phyloP scores from a whole-genome alignment of 2,888 invertebrate species.

The Himalopsyche kuldschensis region DNA sequence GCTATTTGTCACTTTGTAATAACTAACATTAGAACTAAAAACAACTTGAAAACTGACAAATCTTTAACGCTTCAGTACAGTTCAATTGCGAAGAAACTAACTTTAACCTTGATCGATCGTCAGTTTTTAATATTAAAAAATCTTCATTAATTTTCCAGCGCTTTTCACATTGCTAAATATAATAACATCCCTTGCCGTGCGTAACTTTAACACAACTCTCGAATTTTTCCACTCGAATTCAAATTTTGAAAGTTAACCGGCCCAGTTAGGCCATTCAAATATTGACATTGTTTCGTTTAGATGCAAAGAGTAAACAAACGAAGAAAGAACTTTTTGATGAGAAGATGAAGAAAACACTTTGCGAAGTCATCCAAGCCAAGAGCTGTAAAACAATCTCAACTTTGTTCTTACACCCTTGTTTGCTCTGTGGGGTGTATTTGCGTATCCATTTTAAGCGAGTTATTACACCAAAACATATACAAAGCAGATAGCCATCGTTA shows the following conservation, averaged over 20 bases:
- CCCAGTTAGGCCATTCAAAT: not conserved
- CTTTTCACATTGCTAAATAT: too few relatives aligned
- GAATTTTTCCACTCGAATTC: not conserved
- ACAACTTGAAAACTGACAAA: too few relatives aligned
- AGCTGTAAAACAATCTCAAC: not conserved
- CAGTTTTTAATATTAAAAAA: too few relatives aligned
- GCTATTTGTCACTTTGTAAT: too few relatives aligned
- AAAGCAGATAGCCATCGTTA: not conserved
- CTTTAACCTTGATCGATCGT: too few relatives aligned
- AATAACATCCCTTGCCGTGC: too few relatives aligned
- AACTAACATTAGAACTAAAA: too few relatives aligned
- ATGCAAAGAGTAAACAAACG: not conserved
- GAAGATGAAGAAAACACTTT: not conserved
- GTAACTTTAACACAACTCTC: too few relatives aligned
- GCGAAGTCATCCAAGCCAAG: not conserved
- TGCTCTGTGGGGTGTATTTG: not conserved
- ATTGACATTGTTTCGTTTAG: not conserved
- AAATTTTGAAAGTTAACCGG: not conserved
- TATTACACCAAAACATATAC: not conserved
- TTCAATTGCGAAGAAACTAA: too few relatives aligned
- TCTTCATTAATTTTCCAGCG: too few relatives aligned
- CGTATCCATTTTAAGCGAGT: not conserved
- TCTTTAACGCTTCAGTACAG: too few relatives aligned
- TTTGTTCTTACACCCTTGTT: not conserved
- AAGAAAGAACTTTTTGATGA: not conserved